Evolutionary conservation across 2,797 vertebrate species (phyloP).

Genomic region (Acrossocheilus wenchowensis): DNA sequence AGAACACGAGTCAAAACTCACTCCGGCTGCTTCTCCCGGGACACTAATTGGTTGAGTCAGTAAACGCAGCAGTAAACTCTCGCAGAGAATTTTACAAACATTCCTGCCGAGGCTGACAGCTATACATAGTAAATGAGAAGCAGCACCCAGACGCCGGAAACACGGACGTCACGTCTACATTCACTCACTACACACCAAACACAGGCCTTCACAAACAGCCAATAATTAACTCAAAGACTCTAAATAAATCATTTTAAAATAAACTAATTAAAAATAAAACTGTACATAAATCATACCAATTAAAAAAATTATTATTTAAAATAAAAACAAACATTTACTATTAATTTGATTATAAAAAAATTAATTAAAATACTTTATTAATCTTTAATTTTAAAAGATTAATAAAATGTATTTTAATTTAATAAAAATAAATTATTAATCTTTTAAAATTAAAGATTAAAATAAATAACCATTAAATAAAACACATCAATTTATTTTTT

Average conservation of each 20-base stretch:
- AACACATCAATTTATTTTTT: not conserved
- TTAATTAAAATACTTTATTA: not conserved
- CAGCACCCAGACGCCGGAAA: not conserved
- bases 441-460: not conserved
- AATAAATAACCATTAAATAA: too few species aligned
- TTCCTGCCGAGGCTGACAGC: not conserved
- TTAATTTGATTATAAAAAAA: not conserved
- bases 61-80: conserved; percentile 56
- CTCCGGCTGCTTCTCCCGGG: conserved; percentile 22
- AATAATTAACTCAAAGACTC: not conserved
- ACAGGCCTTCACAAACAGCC: not conserved
- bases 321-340: not conserved
- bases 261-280: not conserved
- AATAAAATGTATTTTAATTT: too few species aligned
- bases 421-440: too few species aligned
- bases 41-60: conserved; percentile 44
- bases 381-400: too few species aligned
- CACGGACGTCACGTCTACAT: not conserved
- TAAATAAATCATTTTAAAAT: not conserved
- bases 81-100: conserved; percentile 21
- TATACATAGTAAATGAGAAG: not conserved
- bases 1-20: conserved; percentile 41
- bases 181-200: not conserved
- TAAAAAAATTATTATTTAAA: not conserved
- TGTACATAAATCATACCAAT: not conserved